Evolutionary conservation across 2,797 vertebrate species (phyloP).

Genomic region (Pampus argenteus): DNA sequence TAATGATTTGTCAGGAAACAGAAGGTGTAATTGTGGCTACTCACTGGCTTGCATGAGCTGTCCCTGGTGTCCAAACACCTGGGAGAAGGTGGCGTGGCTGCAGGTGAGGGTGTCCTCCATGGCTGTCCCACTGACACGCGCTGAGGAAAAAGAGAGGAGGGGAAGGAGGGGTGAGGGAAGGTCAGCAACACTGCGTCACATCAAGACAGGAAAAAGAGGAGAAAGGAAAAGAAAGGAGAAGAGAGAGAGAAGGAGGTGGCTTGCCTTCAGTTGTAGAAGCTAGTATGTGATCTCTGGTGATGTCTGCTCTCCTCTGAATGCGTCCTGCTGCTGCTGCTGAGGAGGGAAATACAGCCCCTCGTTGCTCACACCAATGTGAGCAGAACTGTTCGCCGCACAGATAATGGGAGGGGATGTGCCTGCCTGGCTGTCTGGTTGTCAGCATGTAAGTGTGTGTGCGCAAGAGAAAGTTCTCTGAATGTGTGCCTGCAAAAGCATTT

Average conservation of each 20-base stretch:
- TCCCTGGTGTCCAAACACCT: constrained; percentile 88
- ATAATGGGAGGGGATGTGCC: constrained; percentile 68
- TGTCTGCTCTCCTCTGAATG: constrained; percentile 59
- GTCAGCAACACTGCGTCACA: constrained; percentile 73
- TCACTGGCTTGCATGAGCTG: constrained; percentile 89
- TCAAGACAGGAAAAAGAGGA: constrained; percentile 25
- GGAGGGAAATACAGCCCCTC: constrained; percentile 59
- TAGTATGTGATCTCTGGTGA: constrained; percentile 60
- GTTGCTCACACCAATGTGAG: constrained; percentile 65
- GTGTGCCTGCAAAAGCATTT: constrained; percentile 52
- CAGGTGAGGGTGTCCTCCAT: constrained; percentile 88
- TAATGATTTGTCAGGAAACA: constrained; percentile 30
- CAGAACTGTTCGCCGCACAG: constrained; percentile 65
- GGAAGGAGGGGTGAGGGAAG: constrained; percentile 47
- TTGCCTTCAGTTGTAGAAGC: constrained; percentile 63
- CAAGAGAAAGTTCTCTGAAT: constrained; percentile 69
- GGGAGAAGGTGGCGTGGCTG: constrained; percentile 86
- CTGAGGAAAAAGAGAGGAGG: constrained; percentile 34
- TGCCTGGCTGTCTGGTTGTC: constrained; percentile 52
- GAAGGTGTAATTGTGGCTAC: constrained; percentile 56
- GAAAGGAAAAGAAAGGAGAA: constrained; percentile 3
- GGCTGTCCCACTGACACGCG: constrained; percentile 59
- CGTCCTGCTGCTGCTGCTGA: constrained; percentile 59
- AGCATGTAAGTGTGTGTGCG: constrained; percentile 51
- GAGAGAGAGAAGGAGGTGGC: not conserved